These are phyloP conservation scores for Actinemys pallida DNA, from an alignment of 2,113 vertebrate genomes.

Conservation along the genomic window DNA sequence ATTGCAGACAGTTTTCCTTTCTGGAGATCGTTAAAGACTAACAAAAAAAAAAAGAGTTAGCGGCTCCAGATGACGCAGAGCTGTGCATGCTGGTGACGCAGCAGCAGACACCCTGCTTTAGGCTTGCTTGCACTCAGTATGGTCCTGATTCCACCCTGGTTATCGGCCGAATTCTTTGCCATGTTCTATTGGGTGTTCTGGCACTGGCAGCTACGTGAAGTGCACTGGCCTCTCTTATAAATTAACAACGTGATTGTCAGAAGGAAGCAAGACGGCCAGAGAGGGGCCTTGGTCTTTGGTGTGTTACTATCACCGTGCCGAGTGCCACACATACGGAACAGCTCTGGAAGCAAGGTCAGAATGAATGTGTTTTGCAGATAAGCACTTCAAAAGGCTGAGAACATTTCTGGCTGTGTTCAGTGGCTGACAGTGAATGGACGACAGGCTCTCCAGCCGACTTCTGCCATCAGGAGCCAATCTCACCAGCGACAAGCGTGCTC, in stretches of 20 bases:
- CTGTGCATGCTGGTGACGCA: too few species aligned
- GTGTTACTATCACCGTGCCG: slow-evolving; percentile 62
- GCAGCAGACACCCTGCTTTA: neutral
- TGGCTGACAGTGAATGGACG: slow-evolving; percentile 58
- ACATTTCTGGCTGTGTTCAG: slow-evolving; percentile 55
- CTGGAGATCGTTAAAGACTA: too few species aligned
- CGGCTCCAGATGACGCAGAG: too few species aligned
- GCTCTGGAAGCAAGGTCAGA: slow-evolving; percentile 54
- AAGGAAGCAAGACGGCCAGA: slow-evolving; percentile 66
- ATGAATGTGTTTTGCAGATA: slow-evolving; percentile 66
- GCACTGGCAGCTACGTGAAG: neutral
- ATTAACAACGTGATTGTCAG: slow-evolving; percentile 62
- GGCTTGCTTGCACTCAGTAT: fast-evolving
- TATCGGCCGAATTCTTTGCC: neutral
- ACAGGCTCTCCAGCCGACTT: slow-evolving; percentile 30
- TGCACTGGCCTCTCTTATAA: slow-evolving; percentile 48
- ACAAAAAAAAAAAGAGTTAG: too few species aligned
- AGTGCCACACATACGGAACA: slow-evolving; percentile 62
- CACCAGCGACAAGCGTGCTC: too few species aligned
- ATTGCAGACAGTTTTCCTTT: too few species aligned
- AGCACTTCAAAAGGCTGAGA: slow-evolving; percentile 60
- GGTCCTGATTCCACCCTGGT: slow-evolving; percentile 17
- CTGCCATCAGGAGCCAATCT: neutral
- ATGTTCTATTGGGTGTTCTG: slow-evolving; percentile 7
- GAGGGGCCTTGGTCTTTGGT: slow-evolving; percentile 44